phyloP scores from a whole-genome alignment of 2,113 vertebrate genomes.

The Malurus elegans region DNA sequence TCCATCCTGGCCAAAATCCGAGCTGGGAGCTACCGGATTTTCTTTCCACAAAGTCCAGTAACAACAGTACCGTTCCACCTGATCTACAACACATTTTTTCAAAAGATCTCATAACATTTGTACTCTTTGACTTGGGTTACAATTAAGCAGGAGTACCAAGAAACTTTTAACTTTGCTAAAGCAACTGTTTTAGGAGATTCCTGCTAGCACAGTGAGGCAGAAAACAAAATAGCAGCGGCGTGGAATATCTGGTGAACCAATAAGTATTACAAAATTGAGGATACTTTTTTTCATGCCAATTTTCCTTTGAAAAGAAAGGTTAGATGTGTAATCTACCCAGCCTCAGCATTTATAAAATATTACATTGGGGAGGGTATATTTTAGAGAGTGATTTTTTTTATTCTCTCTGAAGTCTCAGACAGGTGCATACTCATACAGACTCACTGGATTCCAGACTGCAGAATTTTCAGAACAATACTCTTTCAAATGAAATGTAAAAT shows the following conservation, averaged over 20 bases:
- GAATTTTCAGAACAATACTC: background rate
- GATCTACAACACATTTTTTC: background rate
- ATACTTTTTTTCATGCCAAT: background rate
- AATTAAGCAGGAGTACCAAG: background rate
- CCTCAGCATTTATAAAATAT: background rate
- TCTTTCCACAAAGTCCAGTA: background rate
- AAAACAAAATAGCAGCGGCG: background rate
- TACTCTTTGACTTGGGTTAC: background rate
- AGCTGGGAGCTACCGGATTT: too few relatives aligned
- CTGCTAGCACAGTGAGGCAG: background rate
- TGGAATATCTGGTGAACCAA: background rate
- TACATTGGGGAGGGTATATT: fast-evolving
- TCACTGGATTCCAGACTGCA: background rate
- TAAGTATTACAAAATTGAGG: background rate
- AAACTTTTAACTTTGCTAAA: background rate
- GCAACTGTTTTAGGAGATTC: background rate
- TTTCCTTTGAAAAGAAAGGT: background rate
- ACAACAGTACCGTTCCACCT: background rate
- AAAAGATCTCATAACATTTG: background rate
- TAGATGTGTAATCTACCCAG: background rate
- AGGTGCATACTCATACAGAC: fast-evolving
- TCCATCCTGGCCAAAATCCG: background rate
- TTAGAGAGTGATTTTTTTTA: background rate
- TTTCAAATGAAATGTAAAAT: background rate
- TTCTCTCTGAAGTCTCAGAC: background rate